Base-by-base conservation (phyloP, 2,888 invertebrate genomes). In the Tortricodes alternella region DNA sequence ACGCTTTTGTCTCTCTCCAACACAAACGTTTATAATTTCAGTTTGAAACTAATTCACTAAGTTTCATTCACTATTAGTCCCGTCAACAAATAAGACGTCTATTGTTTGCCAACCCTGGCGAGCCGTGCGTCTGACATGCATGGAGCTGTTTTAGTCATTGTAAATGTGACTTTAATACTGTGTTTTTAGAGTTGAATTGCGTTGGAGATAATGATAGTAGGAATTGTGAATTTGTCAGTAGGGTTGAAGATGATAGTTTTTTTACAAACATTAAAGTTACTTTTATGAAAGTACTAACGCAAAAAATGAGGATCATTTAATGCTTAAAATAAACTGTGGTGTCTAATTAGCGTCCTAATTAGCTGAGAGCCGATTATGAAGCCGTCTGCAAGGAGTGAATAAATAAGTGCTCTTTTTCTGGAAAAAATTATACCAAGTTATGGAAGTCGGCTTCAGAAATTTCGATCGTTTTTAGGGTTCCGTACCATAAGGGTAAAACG, bases 41-140 rank as follows among this genome's bases (percentile, higher is more conserved):
- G 48, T 55, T 55, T 48, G 24, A 55, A 55, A 55, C 55, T 55
- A 55, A 55, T 55, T 55, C 55, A 43, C 23, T 48, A 55, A 55
- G 55, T 55, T 55, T 55, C 55, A 55, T 55, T 53, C 53, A 41
- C 55, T 55, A 55, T 55, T 55, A 55, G 49, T 49, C 48, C 55
- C 48, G 53, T 53, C 53, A 55, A 43, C 55, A 49, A 55, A 55
- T 55, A 49, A 49, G 55, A 48, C 52, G 52, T 15, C 48, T 27
- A 53, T 55, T 55, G 55, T 52, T 34, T 53, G 38, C 35, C 35
- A 43, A 18, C 55, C 48, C 48, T 48, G 11, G 29, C 29, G 24
- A 23, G 53, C 46, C 43, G 32, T 48, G 53, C 19, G 48, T 24
- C 29, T 55, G 55, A 55, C 55, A 49, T 49, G 55, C 55, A 55